Conservation (phyloP, 2,888 invertebrate genomes). For the Steinernema scapterisci region DNA sequence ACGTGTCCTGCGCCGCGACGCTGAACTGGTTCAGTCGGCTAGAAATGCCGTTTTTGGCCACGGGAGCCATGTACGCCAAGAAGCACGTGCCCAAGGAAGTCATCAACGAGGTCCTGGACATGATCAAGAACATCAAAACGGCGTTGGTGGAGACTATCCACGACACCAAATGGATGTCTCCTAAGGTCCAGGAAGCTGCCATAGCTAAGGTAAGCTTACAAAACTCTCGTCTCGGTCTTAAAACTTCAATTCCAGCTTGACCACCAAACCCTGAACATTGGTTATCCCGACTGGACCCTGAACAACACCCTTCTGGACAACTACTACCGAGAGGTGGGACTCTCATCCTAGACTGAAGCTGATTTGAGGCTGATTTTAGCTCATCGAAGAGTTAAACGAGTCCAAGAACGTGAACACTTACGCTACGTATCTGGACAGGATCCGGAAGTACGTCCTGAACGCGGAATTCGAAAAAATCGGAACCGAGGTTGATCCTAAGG, state of each 20-base stretch:
- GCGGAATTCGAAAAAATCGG: neutral
- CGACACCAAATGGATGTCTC: neutral
- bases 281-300: conserved; percentile 3
- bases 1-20: neutral
- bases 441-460: neutral
- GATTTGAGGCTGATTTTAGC: neutral
- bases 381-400: neutral
- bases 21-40: neutral
- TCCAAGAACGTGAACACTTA: neutral
- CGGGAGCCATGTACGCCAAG: neutral
- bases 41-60: neutral
- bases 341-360: neutral
- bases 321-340: neutral
- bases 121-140: neutral
- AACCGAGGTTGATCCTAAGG: neutral
- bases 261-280: neutral
- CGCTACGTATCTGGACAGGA: neutral
- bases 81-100: neutral
- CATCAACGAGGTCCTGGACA: neutral
- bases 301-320: neutral
- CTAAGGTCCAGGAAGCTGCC: neutral
- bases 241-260: neutral
- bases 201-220: conserved; percentile 14
- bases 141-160: neutral
- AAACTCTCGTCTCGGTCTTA: no score